These are phyloP conservation scores for Nixonia krombeini DNA, from an alignment of 1,140 invertebrate genomes.

Conservation along the genomic window DNA sequence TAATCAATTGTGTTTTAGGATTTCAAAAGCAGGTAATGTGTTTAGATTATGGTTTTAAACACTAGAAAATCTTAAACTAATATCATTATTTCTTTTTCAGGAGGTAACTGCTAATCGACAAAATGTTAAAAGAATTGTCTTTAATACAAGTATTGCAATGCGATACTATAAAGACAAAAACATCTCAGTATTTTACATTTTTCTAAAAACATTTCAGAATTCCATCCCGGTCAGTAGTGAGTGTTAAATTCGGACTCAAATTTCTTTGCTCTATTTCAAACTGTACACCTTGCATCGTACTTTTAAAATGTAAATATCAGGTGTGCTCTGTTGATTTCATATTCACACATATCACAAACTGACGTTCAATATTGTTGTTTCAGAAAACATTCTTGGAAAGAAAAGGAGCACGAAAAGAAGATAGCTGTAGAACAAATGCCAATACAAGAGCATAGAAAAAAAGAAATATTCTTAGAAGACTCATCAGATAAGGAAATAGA, in stretches of 20 bases:
- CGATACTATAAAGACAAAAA: not conserved
- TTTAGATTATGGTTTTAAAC: too few relatives aligned
- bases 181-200: not conserved
- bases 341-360: not conserved
- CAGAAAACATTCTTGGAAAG: conserved; percentile 3
- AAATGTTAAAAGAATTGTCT: too few relatives aligned
- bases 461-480: not conserved
- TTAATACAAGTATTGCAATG: too few relatives aligned
- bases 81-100: too few relatives aligned
- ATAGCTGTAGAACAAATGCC: too few relatives aligned
- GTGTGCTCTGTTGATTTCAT: not conserved
- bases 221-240: too few relatives aligned
- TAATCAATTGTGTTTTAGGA: too few relatives aligned
- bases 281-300: not conserved
- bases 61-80: too few relatives aligned
- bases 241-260: too few relatives aligned
- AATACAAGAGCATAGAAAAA: conserved; percentile 1
- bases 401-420: conserved; percentile 5
- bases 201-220: conserved; percentile 1
- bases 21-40: too few relatives aligned
- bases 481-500: conserved; percentile 16
- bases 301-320: not conserved
- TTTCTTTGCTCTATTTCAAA: too few relatives aligned
- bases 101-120: too few relatives aligned
- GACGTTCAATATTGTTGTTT: conserved; percentile 32